Evolutionary conservation across 1,140 invertebrate species (phyloP), one percentile per base, ranked within the genome.

Genomic region (Drusus annulatus): DNA sequence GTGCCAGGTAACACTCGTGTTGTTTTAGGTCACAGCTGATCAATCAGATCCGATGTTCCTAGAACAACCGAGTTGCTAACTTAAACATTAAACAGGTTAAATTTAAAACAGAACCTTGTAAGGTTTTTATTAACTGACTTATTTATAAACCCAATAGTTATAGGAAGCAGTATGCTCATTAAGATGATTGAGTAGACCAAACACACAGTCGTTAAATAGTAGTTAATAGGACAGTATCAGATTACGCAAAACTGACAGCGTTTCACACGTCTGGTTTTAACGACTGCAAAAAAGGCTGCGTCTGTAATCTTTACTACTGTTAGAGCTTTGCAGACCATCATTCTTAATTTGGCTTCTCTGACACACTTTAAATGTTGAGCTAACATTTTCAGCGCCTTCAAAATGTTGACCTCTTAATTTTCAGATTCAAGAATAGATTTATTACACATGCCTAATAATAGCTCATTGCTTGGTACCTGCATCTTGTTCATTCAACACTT

Each of bases 21-120:
- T 79, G 77, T 81, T 78, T 81, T 79, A 79, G 71, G 80, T 81
- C 80, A 79, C 80, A 81, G 80, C 80, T 81, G 80, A 81, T 81
- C 80, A 81, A 81, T 79, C 76, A 65, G 75, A 21, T 52, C 50
- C 68, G 68, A 71, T 71, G 68, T 71, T 21, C 63, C 31, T 68
- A 36, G n/a, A 68, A 31, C 25, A 8, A 31, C 28, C 63, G 16
- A 19, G 28, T 31, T 36, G 36, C 13, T 45, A 45, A 45, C 36
- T 45, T 23, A 2, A n/a, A 28, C 62, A n/a, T 17, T 71, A 69
- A 21, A 71, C 68, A 52, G 19, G 45, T 71, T 71, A 45, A 45
- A 28, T 25, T 0, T 54, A 51, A 52, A 71, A 71, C 52, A 52
- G 3, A 71, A 23, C 45, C 68, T 71, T 71, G 15, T 71, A 54